Base-by-base conservation (phyloP, 2,113 vertebrate genomes). In the Chaetorhynchus papuensis region DNA sequence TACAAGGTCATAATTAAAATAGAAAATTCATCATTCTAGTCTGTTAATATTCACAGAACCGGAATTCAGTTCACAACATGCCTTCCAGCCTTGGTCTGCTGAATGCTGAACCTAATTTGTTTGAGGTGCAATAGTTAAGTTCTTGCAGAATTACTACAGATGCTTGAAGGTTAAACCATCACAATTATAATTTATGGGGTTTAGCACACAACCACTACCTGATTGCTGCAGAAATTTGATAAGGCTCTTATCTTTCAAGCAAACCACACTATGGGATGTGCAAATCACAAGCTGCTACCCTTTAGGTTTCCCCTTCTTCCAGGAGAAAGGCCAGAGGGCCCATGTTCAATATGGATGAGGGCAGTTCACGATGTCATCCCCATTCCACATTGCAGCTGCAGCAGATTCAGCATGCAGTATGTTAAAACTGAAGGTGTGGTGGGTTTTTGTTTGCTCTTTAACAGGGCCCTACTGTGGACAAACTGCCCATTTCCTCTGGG, bases 221-320 rank as follows among this genome's bases (percentile, higher is more conserved):
- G 53, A 76, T 72, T 66, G 70, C 78, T 96, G 74, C 70, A 90
- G 59, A 87, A 90, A 83, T 69, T 85, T 80, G 82, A 94, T 91
- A 91, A 87, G 42, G 41, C 13, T 80, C 81, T 93, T 91, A 94
- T 83, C 74, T 97, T 69, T 79, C 37, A 91, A 93, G 42, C 28
- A 60, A 89, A 76, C 63, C 59, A 77, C 1, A 1, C 42, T 61
- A 65, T 2, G 1, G 15, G 15, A 85, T 70, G 66, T 59, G 26
- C 50, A 75, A 85, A 63, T 70, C 57, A 39, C 30, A 85, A 76
- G n/a, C 47, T 65, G 18, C 60, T 81, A 68, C 37, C 39, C 53
- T 79, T 83, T 49, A 27, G 54, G 30, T 47, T 76, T 30, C 41
- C 56, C 53, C 42, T 87, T 83, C 31, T 56, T 59, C 54, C 3